Evolutionary conservation across 2,888 invertebrate species (phyloP), one percentile per base, ranked within the genome.

Genomic region (Bugulina stolonifera): DNA sequence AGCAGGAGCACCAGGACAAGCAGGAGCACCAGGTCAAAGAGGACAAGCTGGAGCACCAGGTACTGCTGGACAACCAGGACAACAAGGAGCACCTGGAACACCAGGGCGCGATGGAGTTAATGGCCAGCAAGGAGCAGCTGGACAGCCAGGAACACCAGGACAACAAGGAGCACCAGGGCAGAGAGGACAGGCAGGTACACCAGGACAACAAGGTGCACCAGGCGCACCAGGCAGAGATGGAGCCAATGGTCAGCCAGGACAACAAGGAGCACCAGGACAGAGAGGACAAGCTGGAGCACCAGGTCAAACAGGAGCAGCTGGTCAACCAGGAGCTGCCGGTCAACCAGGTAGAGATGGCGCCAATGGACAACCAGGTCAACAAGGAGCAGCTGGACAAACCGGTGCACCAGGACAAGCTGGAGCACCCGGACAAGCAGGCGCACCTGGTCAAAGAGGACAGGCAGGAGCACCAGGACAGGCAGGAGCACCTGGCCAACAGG

Each of bases 31-130:
- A 10, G 57, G 57, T 23, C 80, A 79, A 14, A 71, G 80, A n/a
- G 81, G 82, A 29, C 76, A 77, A 57, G 76, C 79, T 23, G 81
- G 81, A 57, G 70, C 74, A n/a, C 76, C 79, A 35, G 81, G 81
- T 75, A 22, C 79, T 79, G 74, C 52, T 18, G 81, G 80, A 25
- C 74, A 70, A 23, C 79, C 80, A 5, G 81, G 81, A 71, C 75
- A 35, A 57, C 29, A 35, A n/a, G 75, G 72, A n/a, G 18, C 57
- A 25, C n/a, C 18, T 57, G 57, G 57, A 5, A 57, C 57, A 14
- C 57, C 57, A 14, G 57, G 57, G 5, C 14, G 57, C 14, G 57
- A 57, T 57, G 57, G 57, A n/a, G 14, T 57, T 57, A 25, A 57
- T 57, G 57, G 57, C 69, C 73, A 32, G 34, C 27, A 32, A 29